Conservation (phyloP, 1,140 invertebrate genomes). For the Pogonomyrmex barbatus region DNA sequence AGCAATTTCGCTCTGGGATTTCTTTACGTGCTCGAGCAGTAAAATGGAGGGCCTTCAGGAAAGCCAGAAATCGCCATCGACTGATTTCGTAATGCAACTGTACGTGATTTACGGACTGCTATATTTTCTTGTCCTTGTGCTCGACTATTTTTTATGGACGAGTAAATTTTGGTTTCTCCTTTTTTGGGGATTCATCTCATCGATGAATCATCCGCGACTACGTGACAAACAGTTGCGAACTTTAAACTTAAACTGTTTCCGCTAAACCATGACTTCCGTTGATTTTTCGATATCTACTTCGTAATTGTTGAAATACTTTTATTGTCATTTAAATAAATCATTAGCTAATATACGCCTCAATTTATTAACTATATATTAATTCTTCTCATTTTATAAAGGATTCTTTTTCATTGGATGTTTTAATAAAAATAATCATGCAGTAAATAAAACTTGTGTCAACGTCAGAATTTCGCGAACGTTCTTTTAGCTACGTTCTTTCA, state of each 20-base stretch:
- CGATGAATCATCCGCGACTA: background rate
- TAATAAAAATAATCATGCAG: background rate
- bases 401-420: background rate
- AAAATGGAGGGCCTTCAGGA: slow-evolving; percentile 52
- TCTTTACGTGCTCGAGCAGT: slow-evolving; percentile 32
- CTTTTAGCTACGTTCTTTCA: background rate
- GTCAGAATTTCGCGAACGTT: background rate
- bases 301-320: background rate
- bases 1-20: slow-evolving; percentile 41
- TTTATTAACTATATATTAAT: background rate
- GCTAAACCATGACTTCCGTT: background rate
- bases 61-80: slow-evolving; percentile 32
- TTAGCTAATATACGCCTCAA: background rate
- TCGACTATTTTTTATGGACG: slow-evolving; percentile 78
- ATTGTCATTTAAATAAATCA: slow-evolving; percentile 8
- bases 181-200: background rate
- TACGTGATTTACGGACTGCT: slow-evolving; percentile 72
- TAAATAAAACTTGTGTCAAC: slow-evolving; percentile 39
- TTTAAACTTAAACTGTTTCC: background rate
- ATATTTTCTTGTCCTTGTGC: slow-evolving; percentile 69
- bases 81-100: slow-evolving; percentile 69
- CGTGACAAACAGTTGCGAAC: background rate
- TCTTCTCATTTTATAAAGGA: background rate
- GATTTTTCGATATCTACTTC: background rate
- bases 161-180: slow-evolving; percentile 60